These are phyloP conservation scores for Chloroceryle aenea DNA, from an alignment of 2,113 vertebrate genomes.

Conservation along the genomic window DNA sequence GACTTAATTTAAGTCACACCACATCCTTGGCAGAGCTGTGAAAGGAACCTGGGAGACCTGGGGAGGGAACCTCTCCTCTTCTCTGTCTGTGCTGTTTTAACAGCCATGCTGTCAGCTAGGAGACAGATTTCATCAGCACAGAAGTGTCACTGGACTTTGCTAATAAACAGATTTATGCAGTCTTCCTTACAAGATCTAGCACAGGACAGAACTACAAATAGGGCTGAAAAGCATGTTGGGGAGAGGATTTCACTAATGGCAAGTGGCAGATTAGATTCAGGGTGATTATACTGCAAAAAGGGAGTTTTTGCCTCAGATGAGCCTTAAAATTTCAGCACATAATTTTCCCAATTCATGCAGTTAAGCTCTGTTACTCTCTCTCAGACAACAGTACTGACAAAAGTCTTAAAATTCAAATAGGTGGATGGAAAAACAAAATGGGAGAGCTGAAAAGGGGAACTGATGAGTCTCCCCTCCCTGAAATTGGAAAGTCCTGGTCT, in stretches of 20 bases:
- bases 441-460: neutral
- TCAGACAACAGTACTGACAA: neutral
- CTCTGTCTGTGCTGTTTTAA: neutral
- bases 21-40: constrained; percentile 48
- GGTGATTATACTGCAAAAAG: neutral
- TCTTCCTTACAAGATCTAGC: neutral
- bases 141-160: neutral
- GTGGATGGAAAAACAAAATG: neutral
- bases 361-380: neutral
- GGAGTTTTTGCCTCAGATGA: neutral
- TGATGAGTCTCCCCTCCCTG: neutral
- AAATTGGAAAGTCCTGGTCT: neutral
- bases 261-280: neutral
- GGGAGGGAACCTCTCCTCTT: neutral
- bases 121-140: constrained; percentile 1
- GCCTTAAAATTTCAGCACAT: neutral
- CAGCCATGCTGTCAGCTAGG: neutral
- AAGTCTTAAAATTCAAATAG: neutral
- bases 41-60: constrained; percentile 48
- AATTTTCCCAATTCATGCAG: neutral
- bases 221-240: neutral
- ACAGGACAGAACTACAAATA: neutral
- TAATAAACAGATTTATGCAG: neutral
- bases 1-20: neutral
- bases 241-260: neutral